Conservation (phyloP, 2,888 invertebrate genomes). For the Drosophila merina region DNA sequence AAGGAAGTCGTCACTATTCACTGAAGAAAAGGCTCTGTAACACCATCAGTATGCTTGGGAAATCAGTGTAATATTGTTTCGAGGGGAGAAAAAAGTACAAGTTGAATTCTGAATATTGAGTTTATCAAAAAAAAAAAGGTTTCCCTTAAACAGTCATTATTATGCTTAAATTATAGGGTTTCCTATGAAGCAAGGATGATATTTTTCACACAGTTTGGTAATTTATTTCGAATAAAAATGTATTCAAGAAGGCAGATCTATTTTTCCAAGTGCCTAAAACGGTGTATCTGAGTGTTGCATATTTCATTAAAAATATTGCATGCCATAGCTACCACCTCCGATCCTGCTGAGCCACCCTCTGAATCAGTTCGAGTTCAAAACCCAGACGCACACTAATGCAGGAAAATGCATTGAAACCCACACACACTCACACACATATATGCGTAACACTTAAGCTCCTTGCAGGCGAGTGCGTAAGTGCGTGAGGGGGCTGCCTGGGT, state of each 20-base stretch:
- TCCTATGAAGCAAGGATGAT: too few species aligned
- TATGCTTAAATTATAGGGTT: too few species aligned
- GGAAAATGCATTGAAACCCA: conserved; percentile 1
- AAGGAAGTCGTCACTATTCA: conserved; percentile 19
- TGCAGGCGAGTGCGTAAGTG: conserved; percentile 40
- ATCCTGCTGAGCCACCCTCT: conserved; percentile 45
- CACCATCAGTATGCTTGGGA: neutral
- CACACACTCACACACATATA: conserved; percentile 14
- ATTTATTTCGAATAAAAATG: too few species aligned
- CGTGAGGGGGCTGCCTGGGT: conserved; percentile 5
- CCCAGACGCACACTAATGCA: conserved; percentile 41
- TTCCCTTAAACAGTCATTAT: too few species aligned
- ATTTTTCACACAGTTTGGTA: too few species aligned
- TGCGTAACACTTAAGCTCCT: conserved; percentile 70
- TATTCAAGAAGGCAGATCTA: neutral
- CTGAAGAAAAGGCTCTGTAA: conserved; percentile 16
- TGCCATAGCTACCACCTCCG: conserved; percentile 42
- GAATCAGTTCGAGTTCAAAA: conserved; percentile 18
- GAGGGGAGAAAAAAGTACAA: neutral
- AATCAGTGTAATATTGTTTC: neutral
- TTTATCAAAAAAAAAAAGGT: neutral
- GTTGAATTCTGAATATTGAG: neutral
- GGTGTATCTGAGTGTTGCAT: conserved; percentile 64
- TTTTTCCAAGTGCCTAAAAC: conserved; percentile 10
- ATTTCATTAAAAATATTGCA: conserved; percentile 77